These are phyloP conservation scores for Pholis gunnellus DNA, from an alignment of 2,113 vertebrate genomes.

Conservation along the genomic window DNA sequence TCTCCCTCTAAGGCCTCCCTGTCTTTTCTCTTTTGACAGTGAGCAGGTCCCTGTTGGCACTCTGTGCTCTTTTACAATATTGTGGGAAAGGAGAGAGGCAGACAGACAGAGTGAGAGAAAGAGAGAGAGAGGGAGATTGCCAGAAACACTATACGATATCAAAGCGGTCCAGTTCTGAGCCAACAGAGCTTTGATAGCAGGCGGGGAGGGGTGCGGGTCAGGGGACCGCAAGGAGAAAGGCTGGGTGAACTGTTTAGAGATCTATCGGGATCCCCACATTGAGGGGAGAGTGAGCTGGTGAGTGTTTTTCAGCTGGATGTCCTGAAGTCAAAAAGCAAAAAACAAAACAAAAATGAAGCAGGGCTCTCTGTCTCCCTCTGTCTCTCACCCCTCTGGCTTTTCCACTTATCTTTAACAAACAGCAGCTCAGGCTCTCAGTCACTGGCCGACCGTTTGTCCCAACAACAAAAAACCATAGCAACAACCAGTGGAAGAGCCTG, in stretches of 20 bases:
- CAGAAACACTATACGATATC: constrained; percentile 77
- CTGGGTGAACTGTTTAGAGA: constrained; percentile 66
- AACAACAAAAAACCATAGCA: constrained; percentile 82
- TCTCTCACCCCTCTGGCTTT: constrained; percentile 70
- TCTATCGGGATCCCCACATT: constrained; percentile 62
- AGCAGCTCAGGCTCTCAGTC: constrained; percentile 78
- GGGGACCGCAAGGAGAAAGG: constrained; percentile 54
- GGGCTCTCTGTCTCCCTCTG: constrained; percentile 56
- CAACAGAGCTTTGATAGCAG: constrained; percentile 74
- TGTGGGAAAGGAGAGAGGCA: constrained; percentile 57
- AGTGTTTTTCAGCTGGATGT: constrained; percentile 65
- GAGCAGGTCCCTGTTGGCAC: constrained; percentile 76
- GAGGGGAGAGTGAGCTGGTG: constrained; percentile 48
- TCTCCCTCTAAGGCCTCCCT: constrained; percentile 70
- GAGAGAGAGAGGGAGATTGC: constrained; percentile 55
- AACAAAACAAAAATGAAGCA: constrained; percentile 41
- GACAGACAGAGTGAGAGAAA: constrained; percentile 29
- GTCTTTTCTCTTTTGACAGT: constrained; percentile 73
- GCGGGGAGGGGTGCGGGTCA: constrained; percentile 61
- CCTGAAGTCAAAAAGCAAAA: constrained; percentile 55
- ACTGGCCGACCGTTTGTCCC: constrained; percentile 81
- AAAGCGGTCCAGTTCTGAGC: constrained; percentile 70
- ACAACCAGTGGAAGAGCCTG: constrained; percentile 71
- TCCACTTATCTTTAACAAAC: constrained; percentile 84
- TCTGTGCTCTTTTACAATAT: constrained; percentile 73